A percentile compares a stretch with the other conserved stretches of the same genome.
Evolutionary conservation across 2,113 vertebrate species (phyloP).

Genomic region (Phylloscopus trochilus): DNA sequence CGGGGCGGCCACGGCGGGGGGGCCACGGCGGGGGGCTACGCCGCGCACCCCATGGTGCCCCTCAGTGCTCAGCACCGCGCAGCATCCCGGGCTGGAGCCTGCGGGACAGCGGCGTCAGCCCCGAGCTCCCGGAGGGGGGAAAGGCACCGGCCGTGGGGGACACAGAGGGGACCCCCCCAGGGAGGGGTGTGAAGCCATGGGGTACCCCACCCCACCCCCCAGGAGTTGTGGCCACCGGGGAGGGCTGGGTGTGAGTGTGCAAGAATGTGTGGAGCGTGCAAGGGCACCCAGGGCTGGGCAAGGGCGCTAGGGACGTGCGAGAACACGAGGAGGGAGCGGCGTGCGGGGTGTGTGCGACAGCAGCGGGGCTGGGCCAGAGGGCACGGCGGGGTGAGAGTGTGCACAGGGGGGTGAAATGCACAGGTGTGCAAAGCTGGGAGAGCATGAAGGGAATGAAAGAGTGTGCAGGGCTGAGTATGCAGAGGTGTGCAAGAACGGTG

Average conservation of each 20-base stretch:
- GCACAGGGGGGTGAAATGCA: background rate
- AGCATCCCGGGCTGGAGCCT: constrained; percentile 47
- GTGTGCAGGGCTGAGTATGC: fast-evolving
- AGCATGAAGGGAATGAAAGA: background rate
- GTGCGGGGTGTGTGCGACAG: background rate
- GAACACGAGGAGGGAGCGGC: background rate
- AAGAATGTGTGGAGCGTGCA: background rate
- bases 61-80: constrained; percentile 31
- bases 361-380: background rate
- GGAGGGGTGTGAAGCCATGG: background rate
- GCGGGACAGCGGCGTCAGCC: background rate
- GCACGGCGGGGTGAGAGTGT: background rate
- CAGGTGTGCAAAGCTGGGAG: background rate
- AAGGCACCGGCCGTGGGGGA: background rate
- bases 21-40: constrained; percentile 44
- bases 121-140: fast-evolving
- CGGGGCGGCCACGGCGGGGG: background rate
- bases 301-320: background rate
- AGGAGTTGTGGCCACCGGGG: background rate
- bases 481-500: fast-evolving
- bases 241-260: background rate
- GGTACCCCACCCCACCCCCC: background rate
- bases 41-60: constrained; percentile 71
- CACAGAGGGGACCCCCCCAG: background rate
- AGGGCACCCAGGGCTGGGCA: background rate